Conservation (phyloP, 2,797 vertebrate species). For the Tapera naevia region DNA sequence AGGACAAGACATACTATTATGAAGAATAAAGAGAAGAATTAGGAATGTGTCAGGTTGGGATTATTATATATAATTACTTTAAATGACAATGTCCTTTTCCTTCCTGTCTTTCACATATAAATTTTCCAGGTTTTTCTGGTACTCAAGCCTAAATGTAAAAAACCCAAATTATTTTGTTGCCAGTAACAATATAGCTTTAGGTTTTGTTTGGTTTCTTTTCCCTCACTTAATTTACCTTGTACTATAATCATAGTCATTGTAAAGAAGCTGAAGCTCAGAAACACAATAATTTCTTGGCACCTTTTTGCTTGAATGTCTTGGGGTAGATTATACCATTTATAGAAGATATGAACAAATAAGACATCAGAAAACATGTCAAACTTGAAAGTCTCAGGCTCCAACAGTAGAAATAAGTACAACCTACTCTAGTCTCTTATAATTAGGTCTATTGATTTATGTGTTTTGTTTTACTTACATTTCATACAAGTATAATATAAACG, state of each 20-base stretch:
- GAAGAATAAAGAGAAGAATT: neutral
- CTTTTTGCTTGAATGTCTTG: neutral
- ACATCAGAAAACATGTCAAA: constrained; percentile 21
- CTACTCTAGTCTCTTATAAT: constrained; percentile 12
- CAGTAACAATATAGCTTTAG: neutral
- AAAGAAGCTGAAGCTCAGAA: neutral
- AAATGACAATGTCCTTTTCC: neutral
- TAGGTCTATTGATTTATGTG: constrained; percentile 10
- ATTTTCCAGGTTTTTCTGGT: neutral
- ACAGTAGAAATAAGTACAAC: neutral
- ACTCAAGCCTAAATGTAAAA: neutral
- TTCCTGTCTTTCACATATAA: accelerated
- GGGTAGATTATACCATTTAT: neutral
- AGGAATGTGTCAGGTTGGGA: neutral
- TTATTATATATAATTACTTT: neutral
- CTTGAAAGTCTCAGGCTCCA: constrained; percentile 17
- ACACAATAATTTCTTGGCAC: neutral
- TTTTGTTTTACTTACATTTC: constrained; percentile 12
- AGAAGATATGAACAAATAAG: constrained; percentile 39
- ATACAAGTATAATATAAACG: neutral
- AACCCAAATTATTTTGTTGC: neutral
- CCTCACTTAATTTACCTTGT: neutral
- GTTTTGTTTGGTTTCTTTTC: neutral
- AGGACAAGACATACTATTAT: neutral
- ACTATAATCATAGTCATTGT: neutral